phyloP scores from a whole-genome alignment of 2,113 vertebrate genomes.

The Aphyosemion australe region DNA sequence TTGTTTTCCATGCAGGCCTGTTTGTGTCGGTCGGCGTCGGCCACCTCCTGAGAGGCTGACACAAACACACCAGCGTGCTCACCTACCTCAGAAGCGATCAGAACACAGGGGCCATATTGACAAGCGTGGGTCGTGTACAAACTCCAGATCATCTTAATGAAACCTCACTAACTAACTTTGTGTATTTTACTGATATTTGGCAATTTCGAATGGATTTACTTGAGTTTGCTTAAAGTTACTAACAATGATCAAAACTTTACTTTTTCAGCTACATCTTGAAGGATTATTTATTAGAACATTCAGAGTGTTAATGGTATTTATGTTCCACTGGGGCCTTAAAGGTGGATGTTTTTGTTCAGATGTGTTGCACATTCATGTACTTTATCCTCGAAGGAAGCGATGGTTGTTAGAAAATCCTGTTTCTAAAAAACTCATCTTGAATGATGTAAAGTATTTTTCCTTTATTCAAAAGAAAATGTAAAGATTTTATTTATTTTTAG shows the following conservation, averaged over 20 bases:
- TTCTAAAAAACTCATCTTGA: too few species aligned
- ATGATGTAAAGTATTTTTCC: too few species aligned
- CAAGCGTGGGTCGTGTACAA: slow-evolving; percentile 1
- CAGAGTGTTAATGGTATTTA: slow-evolving; percentile 6
- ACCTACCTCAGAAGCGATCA: background rate
- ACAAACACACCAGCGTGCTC: background rate
- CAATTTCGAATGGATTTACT: background rate
- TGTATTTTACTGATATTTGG: slow-evolving; percentile 5
- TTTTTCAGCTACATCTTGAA: background rate
- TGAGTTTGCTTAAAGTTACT: background rate
- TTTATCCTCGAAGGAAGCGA: background rate
- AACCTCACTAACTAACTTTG: background rate
- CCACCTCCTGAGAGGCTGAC: slow-evolving; percentile 59
- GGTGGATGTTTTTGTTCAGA: background rate
- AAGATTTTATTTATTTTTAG: background rate
- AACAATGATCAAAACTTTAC: slow-evolving; percentile 11
- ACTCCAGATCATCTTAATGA: background rate
- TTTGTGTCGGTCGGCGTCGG: slow-evolving; percentile 73
- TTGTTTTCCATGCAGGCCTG: slow-evolving; percentile 63
- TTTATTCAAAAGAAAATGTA: background rate
- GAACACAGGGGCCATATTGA: background rate
- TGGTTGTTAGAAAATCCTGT: too few species aligned
- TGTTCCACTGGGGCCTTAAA: background rate
- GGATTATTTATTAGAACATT: slow-evolving; percentile 20
- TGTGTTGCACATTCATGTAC: background rate